Conservation (phyloP, 2,113 vertebrate species). For the Callaeas wilsoni region DNA sequence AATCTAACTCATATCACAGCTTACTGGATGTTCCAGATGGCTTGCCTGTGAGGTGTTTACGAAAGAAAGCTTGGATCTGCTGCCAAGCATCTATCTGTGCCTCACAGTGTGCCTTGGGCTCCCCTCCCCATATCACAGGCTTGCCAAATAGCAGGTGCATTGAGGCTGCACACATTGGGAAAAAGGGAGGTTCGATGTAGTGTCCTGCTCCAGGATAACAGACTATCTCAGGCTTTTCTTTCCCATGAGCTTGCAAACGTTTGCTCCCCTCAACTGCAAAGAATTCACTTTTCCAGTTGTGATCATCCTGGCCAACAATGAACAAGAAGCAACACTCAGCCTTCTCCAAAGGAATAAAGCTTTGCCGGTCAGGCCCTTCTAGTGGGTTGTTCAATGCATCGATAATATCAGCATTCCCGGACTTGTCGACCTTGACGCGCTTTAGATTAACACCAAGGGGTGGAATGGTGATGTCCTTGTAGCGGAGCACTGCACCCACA, state of each 20-base stretch:
- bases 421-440: constrained; percentile 44
- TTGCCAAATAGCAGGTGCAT: constrained; percentile 67
- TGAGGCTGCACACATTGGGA: constrained; percentile 76
- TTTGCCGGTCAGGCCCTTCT: constrained; percentile 57
- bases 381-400: constrained; percentile 67
- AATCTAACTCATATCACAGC: constrained; percentile 19
- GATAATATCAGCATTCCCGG: constrained; percentile 70
- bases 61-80: constrained; percentile 78
- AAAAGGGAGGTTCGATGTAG: constrained; percentile 85
- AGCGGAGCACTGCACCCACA: constrained; percentile 56
- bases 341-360: constrained; percentile 82
- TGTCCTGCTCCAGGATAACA: constrained; percentile 85
- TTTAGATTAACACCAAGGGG: neutral
- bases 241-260: constrained; percentile 74
- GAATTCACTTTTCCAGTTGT: constrained; percentile 84
- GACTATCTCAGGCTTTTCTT: constrained; percentile 75
- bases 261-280: constrained; percentile 74
- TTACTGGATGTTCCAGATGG: neutral
- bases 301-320: constrained; percentile 83
- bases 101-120: constrained; percentile 76
- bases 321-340: constrained; percentile 82
- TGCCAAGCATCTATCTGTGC: constrained; percentile 85
- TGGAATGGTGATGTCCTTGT: constrained; percentile 73
- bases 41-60: constrained; percentile 64
- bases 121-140: constrained; percentile 80